These are phyloP conservation scores for Neelides sp. DNA, from an alignment of 1,140 invertebrate species.

Conservation along the genomic window DNA sequence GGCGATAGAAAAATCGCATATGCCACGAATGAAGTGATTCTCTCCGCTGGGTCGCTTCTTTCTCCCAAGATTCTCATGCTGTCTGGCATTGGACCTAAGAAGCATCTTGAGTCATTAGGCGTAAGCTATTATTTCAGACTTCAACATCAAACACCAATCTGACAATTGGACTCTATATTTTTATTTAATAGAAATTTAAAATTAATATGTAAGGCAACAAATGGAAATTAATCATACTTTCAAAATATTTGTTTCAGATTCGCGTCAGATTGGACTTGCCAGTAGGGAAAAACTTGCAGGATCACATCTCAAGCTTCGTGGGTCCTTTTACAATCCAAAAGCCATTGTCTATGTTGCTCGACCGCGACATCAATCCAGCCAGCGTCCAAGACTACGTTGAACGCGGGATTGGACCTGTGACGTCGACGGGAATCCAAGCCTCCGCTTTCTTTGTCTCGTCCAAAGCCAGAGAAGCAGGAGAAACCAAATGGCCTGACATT, in stretches of 20 bases:
- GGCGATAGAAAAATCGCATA: conserved; percentile 14
- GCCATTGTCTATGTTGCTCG: conserved; percentile 25
- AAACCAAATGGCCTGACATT: conserved; percentile 20
- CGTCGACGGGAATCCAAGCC: conserved; percentile 32
- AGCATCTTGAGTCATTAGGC: conserved; percentile 34
- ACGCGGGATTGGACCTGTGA: conserved; percentile 34
- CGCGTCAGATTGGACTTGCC: conserved; percentile 7
- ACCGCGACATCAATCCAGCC: conserved; percentile 15
- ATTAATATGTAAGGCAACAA: neutral
- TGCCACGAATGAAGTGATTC: conserved; percentile 33
- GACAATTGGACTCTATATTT: neutral
- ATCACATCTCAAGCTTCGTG: conserved; percentile 44
- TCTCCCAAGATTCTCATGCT: conserved; percentile 39
- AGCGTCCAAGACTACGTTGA: conserved; percentile 31
- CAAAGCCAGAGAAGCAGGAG: conserved; percentile 7
- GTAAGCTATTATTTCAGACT: conserved; percentile 17
- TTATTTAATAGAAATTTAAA: conserved; percentile 18
- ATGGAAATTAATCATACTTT: no score
- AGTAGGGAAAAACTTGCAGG: conserved; percentile 50
- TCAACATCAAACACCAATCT: neutral
- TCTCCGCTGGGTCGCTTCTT: conserved; percentile 35
- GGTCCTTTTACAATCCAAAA: conserved; percentile 35
- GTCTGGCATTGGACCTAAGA: conserved; percentile 40
- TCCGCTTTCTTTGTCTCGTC: conserved; percentile 17
- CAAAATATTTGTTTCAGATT: neutral